Conservation (phyloP, 2,797 vertebrate genomes). For the Varecia variegata region DNA sequence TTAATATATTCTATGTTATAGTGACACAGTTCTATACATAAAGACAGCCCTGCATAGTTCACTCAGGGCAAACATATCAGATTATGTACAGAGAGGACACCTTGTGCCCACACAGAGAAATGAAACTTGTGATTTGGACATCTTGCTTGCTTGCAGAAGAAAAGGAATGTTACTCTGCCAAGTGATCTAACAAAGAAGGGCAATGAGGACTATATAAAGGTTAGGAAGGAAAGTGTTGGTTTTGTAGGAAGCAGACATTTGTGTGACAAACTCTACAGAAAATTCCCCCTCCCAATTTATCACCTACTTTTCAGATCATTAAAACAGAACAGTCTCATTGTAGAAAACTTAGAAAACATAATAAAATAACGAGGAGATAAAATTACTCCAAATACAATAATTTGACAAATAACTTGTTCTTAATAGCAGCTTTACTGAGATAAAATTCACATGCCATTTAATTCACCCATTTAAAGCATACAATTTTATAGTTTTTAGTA, state of each 20-base stretch:
- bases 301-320: conserved; percentile 19
- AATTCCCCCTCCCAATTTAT: not conserved
- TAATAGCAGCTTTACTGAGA: not conserved
- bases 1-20: not conserved
- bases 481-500: not conserved
- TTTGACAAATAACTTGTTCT: not conserved
- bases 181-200: conserved; percentile 14
- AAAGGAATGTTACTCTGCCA: not conserved
- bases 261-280: not conserved
- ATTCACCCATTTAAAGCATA: not conserved
- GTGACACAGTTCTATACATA: not conserved
- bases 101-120: not conserved
- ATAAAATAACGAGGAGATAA: conserved; percentile 11
- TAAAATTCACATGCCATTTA: not conserved
- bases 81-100: not conserved
- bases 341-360: not conserved
- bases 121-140: not conserved
- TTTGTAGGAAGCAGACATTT: conserved; percentile 13
- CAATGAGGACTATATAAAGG: conserved; percentile 2
- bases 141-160: not conserved
- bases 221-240: not conserved
- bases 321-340: conserved; percentile 11
- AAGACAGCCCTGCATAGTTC: not conserved
- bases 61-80: not conserved
- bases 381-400: not conserved